Evolutionary conservation across 53 echinoderm and acorn worm species (phyloP).

Genomic region (Holothuria leucospilota): DNA sequence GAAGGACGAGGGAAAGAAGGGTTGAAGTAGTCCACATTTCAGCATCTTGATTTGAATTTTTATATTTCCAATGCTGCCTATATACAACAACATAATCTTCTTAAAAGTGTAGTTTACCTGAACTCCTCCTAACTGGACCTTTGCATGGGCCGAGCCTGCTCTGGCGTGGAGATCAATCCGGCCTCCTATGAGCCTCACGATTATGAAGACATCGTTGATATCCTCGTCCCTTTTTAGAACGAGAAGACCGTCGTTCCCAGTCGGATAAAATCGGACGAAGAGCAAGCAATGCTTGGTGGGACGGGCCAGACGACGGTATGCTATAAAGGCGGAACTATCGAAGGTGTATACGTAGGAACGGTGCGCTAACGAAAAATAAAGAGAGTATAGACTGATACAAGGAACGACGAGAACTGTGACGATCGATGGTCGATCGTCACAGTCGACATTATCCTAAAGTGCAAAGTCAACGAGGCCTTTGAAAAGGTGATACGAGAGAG

Average conservation of each 20-base stretch:
- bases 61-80: no score
- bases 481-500: no score
- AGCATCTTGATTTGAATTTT: no score
- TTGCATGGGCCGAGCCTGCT: slow-evolving; percentile 53
- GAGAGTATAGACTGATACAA: neutral
- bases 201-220: slow-evolving; percentile 40
- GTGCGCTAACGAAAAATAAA: slow-evolving; percentile 23
- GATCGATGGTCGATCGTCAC: no score
- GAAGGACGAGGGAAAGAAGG: no score
- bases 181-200: slow-evolving; percentile 55
- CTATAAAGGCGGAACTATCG: slow-evolving; percentile 74
- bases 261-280: slow-evolving; percentile 73
- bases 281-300: slow-evolving; percentile 81
- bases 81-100: no score
- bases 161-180: slow-evolving; percentile 70
- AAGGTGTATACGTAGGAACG: slow-evolving; percentile 60
- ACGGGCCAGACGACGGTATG: slow-evolving; percentile 69
- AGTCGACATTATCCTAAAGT: no score
- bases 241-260: slow-evolving; percentile 68
- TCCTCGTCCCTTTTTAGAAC: slow-evolving; percentile 69
- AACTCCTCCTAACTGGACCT: slow-evolving; percentile 58
- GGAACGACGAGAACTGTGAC: no score
- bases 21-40: no score
- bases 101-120: slow-evolving; percentile 49
- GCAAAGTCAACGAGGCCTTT: no score